Evolutionary conservation across 2,797 vertebrate species (phyloP).

Genomic region (Lacerta bilineata): DNA sequence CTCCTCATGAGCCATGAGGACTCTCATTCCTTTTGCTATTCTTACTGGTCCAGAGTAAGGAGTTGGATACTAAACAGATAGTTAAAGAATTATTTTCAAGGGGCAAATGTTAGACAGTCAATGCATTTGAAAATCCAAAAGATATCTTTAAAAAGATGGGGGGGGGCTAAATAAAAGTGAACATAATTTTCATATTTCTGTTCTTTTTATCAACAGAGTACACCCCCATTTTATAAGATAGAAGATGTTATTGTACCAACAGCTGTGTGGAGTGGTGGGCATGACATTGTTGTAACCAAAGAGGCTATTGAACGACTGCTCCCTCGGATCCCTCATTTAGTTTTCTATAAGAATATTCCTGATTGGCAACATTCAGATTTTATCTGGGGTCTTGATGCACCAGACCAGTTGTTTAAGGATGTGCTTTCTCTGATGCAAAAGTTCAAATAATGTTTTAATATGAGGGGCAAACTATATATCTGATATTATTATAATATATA

Average conservation of each 20-base stretch:
- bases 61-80: too few relatives aligned
- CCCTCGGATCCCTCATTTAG: conserved; percentile 83
- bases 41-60: too few relatives aligned
- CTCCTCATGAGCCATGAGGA: too few relatives aligned
- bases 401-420: conserved; percentile 82
- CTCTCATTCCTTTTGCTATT: too few relatives aligned
- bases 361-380: conserved; percentile 93
- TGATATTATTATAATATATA: neutral
- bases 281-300: conserved; percentile 84
- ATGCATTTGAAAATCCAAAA: too few relatives aligned
- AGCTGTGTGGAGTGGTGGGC: conserved; percentile 58
- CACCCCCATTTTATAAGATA: too few relatives aligned
- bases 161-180: neutral
- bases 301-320: conserved; percentile 83
- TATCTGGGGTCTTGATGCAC: conserved; percentile 91
- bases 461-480: neutral
- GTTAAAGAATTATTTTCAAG: too few relatives aligned
- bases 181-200: neutral
- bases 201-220: conserved; percentile 24
- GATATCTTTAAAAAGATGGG: too few relatives aligned
- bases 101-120: too few relatives aligned
- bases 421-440: conserved; percentile 84
- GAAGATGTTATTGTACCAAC: conserved; percentile 19
- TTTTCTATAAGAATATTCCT: conserved; percentile 82
- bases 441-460: neutral